These are phyloP conservation scores for Neodiprion pinetum DNA, from an alignment of 1,140 invertebrate species.

Conservation along the genomic window DNA sequence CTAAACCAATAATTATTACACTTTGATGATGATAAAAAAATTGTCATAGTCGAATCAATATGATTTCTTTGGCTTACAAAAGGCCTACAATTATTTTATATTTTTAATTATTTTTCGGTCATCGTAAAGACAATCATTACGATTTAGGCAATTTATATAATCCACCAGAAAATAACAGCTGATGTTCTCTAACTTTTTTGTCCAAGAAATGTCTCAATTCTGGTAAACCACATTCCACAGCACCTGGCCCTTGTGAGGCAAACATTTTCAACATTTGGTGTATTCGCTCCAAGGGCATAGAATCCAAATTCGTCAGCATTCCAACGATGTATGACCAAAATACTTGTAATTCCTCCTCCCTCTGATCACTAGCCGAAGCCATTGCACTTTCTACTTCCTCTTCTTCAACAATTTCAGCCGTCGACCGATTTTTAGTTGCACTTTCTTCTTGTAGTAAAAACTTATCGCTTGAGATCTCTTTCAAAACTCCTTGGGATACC, in stretches of 20 bases:
- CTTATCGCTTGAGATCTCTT: constrained; percentile 76
- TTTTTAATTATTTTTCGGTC: no score
- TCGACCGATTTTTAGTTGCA: constrained; percentile 59
- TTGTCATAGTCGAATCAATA: no score
- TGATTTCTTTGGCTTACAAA: no score
- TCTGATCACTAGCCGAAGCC: constrained; percentile 90
- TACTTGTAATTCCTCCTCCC: constrained; percentile 92
- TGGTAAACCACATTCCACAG: constrained; percentile 86
- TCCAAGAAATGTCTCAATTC: constrained; percentile 91
- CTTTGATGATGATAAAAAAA: no score
- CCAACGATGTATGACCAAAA: constrained; percentile 97
- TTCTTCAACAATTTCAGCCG: constrained; percentile 80
- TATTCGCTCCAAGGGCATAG: constrained; percentile 90
- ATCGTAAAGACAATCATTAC: constrained; percentile 25
- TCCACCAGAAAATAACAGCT: constrained; percentile 83
- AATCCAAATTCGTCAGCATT: constrained; percentile 95
- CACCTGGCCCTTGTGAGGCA: constrained; percentile 83
- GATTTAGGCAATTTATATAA: constrained; percentile 86
- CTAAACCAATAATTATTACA: no score
- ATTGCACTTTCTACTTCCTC: constrained; percentile 92
- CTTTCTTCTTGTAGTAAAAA: constrained; percentile 82
- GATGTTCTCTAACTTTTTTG: constrained; percentile 90
- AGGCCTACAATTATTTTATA: no score
- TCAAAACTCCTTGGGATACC: constrained; percentile 86
- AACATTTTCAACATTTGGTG: constrained; percentile 98